Evolutionary conservation across 2,888 invertebrate species (phyloP).

Genomic region (Polymixis lichenea): DNA sequence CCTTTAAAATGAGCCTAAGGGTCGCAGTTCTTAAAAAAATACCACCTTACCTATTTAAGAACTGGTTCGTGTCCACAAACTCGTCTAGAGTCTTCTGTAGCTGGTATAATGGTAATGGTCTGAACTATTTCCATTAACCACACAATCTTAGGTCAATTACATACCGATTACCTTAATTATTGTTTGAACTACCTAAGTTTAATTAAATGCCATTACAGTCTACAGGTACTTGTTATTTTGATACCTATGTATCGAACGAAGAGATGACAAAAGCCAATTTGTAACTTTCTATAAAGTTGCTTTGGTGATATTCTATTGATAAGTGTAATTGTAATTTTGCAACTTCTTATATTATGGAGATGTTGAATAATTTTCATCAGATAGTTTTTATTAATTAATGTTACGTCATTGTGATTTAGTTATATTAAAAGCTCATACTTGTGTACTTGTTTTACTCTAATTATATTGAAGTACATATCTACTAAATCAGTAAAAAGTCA

Average conservation of each 20-base stretch:
- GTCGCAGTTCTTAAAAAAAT: not conserved
- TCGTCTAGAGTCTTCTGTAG: not conserved
- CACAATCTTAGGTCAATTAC: conserved; percentile 10
- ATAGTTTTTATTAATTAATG: not conserved
- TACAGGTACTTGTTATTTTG: not conserved
- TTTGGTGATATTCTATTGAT: not conserved
- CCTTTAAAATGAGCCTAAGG: not conserved
- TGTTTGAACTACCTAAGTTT: no score
- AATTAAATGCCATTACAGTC: not conserved
- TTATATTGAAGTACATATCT: no score
- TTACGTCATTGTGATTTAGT: not conserved
- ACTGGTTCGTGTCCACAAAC: not conserved
- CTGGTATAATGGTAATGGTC: not conserved
- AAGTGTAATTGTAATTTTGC: not conserved
- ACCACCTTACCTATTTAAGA: not conserved
- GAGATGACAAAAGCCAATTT: not conserved
- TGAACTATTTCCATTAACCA: not conserved
- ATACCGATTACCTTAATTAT: conserved; percentile 13
- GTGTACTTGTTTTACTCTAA: no score
- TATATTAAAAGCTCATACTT: not conserved
- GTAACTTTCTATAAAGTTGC: not conserved
- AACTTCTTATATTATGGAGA: not conserved
- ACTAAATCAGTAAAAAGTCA: not conserved
- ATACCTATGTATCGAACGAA: not conserved
- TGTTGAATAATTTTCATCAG: not conserved